phyloP scores from a whole-genome alignment of 2,888 invertebrate genomes.

The Pelosia muscerda region DNA sequence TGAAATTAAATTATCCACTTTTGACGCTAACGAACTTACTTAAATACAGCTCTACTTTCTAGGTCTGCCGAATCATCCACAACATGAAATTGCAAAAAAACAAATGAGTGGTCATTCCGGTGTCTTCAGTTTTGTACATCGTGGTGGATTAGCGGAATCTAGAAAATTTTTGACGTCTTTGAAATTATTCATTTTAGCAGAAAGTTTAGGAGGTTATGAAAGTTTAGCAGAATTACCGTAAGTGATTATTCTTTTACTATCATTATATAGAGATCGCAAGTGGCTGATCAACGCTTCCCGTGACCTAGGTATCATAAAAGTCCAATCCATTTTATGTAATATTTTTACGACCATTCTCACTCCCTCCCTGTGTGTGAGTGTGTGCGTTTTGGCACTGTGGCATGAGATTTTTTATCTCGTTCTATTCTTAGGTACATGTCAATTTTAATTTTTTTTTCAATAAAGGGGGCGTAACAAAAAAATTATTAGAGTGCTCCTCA shows the following conservation, averaged over 20 bases:
- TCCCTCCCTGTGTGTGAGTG: too few species aligned
- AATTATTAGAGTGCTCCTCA: too few species aligned
- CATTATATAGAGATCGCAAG: not conserved
- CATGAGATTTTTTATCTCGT: too few species aligned
- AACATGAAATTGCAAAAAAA: constrained; percentile 91
- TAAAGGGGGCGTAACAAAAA: too few species aligned
- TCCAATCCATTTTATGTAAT: too few species aligned
- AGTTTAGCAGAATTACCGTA: constrained; percentile 98
- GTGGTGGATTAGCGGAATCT: constrained; percentile 91
- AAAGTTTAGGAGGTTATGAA: constrained; percentile 98
- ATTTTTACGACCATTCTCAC: too few species aligned
- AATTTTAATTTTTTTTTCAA: too few species aligned
- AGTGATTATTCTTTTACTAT: constrained; percentile 68
- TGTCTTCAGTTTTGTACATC: constrained; percentile 95
- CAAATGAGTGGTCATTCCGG: constrained; percentile 97
- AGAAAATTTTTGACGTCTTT: constrained; percentile 91
- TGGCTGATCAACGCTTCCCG: not conserved
- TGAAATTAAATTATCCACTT: too few species aligned
- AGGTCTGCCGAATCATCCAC: constrained; percentile 95
- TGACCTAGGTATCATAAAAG: too few species aligned
- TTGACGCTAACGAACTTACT: not conserved
- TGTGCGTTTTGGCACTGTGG: too few species aligned
- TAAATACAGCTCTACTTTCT: not conserved
- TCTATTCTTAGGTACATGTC: too few species aligned
- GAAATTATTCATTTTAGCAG: constrained; percentile 95